phyloP scores from a whole-genome alignment of 1,140 invertebrate species.

The Drosophila ananassae region DNA sequence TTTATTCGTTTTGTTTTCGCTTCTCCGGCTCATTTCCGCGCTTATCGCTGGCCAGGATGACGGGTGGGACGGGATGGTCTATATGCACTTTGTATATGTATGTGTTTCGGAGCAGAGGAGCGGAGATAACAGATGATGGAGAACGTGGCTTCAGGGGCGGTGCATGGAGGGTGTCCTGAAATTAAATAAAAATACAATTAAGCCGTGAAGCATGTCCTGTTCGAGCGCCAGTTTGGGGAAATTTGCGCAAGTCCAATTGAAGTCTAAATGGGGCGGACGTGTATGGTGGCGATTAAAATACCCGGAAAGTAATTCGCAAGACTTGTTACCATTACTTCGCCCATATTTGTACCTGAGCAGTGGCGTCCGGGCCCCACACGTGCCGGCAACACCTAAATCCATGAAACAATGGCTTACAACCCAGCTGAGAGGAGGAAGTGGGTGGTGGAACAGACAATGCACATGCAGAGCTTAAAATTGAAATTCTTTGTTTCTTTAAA shows the following conservation, averaged over 20 bases:
- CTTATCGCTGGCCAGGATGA: conserved; percentile 20
- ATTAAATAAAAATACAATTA: conserved; percentile 78
- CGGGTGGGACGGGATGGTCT: not conserved
- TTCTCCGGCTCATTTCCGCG: conserved; percentile 16
- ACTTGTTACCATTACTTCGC: not conserved
- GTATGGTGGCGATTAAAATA: not conserved
- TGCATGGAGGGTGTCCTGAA: conserved; percentile 9
- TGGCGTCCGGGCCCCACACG: conserved; percentile 44
- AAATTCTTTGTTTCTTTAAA: conserved; percentile 77
- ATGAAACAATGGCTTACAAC: conserved; percentile 64
- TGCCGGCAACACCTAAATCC: conserved; percentile 73
- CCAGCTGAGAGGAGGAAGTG: conserved; percentile 7
- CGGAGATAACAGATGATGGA: conserved; percentile 25
- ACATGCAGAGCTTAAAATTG: conserved; percentile 64
- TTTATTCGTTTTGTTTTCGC: conserved; percentile 46
- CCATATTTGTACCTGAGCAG: conserved; percentile 12
- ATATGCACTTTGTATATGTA: not conserved
- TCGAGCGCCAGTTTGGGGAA: too few species aligned
- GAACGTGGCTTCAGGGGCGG: not conserved
- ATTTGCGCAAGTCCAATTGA: conserved; percentile 18
- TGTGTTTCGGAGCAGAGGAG: not conserved
- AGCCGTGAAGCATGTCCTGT: conserved; percentile 16
- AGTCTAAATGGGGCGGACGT: conserved; percentile 26
- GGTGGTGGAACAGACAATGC: conserved; percentile 36
- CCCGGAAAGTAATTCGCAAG: not conserved